These are phyloP conservation scores for Nyctibius bracteatus DNA, from an alignment of 2,113 vertebrate genomes.

Conservation along the genomic window DNA sequence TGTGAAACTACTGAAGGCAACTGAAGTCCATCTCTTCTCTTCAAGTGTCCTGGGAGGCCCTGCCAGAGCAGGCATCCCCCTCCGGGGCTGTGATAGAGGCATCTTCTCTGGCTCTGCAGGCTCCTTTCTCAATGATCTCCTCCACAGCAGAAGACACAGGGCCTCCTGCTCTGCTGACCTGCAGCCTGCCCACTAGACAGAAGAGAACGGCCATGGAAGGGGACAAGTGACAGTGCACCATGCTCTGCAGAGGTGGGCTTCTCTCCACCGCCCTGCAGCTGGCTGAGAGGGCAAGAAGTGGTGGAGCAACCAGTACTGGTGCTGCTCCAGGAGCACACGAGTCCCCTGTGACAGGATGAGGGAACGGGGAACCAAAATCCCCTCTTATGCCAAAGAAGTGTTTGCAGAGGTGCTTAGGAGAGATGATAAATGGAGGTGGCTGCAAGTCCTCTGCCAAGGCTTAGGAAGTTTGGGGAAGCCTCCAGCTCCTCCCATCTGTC, in stretches of 20 bases:
- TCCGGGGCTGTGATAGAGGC: not conserved
- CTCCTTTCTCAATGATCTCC: not conserved
- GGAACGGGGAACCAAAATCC: not conserved
- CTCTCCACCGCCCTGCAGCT: not conserved
- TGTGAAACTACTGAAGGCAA: not conserved
- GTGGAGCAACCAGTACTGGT: not conserved
- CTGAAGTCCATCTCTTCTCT: not conserved
- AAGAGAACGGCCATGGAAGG: not conserved
- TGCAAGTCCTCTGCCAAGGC: not conserved
- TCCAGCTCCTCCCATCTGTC: fast-evolving
- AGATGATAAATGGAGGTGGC: not conserved
- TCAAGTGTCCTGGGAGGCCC: not conserved
- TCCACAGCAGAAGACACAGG: not conserved
- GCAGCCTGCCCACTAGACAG: not conserved
- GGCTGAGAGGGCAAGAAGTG: not conserved
- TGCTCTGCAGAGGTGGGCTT: not conserved
- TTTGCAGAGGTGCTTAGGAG: not conserved
- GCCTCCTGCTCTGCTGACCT: not conserved
- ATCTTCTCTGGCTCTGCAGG: not conserved
- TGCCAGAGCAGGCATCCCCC: not conserved
- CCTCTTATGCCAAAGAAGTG: not conserved
- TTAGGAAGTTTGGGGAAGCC: not conserved
- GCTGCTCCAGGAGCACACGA: not conserved
- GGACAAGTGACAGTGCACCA: not conserved
- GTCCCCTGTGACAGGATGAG: not conserved